Percentiles rank a stretch among this genome's conserved stretches.
phyloP scores from a whole-genome alignment of 2,888 invertebrate genomes.

The Eulithis testata region DNA sequence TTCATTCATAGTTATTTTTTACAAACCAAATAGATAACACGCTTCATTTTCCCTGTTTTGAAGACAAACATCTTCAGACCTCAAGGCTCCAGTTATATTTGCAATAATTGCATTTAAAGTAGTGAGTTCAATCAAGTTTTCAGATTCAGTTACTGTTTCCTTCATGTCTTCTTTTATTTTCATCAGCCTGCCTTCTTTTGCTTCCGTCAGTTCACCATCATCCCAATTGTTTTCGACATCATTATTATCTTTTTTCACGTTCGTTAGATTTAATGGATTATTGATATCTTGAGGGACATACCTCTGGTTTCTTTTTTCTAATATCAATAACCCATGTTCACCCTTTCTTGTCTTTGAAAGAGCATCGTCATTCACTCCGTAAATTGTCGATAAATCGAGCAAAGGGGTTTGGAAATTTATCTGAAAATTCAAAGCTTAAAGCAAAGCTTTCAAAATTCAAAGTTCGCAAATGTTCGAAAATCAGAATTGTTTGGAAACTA shows the following conservation, averaged over 20 bases:
- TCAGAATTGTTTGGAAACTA: conserved; percentile 39
- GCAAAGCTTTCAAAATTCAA: conserved; percentile 15
- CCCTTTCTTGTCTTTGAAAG: conserved; percentile 55
- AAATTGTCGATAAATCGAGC: conserved; percentile 68
- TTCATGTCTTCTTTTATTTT: conserved; percentile 2
- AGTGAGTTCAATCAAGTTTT: conserved; percentile 24
- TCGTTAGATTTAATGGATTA: conserved; percentile 17
- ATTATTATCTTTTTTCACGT: background rate
- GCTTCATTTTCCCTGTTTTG: conserved; percentile 56
- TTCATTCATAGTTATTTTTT: background rate
- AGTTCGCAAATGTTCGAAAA: conserved; percentile 27
- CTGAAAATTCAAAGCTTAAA: conserved; percentile 45
- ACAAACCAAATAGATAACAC: conserved; percentile 69
- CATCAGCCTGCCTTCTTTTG: conserved; percentile 3
- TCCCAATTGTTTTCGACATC: conserved; percentile 2
- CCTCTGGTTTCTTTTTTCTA: conserved; percentile 55
- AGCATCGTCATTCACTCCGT: conserved; percentile 62
- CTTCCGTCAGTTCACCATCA: background rate
- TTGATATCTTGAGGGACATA: conserved; percentile 52
- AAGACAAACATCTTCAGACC: conserved; percentile 49
- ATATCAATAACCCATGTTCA: conserved; percentile 60
- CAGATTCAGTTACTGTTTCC: conserved; percentile 10
- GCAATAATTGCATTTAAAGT: background rate
- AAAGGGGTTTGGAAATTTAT: conserved; percentile 70
- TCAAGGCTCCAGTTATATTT: conserved; percentile 8